Evolutionary conservation across 2,888 invertebrate genomes (phyloP).

Genomic region (Drepanosiphum platanoidis): DNA sequence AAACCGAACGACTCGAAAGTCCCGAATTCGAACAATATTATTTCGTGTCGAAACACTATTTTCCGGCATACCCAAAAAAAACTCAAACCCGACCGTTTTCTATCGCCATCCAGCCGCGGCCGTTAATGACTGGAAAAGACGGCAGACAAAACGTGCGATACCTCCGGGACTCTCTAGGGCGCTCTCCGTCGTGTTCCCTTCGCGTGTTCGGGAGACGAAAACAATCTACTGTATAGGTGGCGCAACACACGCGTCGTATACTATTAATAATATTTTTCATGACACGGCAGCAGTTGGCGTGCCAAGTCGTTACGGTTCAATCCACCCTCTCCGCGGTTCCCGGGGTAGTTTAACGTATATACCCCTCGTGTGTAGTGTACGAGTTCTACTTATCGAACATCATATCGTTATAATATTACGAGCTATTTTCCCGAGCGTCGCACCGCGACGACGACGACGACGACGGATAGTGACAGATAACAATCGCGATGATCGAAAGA

Average conservation of each 20-base stretch:
- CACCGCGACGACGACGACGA: not conserved
- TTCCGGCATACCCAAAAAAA: no score
- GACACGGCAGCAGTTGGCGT: constrained; percentile 23
- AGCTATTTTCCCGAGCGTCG: not conserved
- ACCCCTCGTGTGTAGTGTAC: no score
- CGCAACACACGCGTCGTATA: not conserved
- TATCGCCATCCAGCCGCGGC: no score
- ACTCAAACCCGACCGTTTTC: no score
- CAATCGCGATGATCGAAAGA: not conserved
- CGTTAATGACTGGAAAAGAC: no score
- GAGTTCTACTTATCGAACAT: no score
- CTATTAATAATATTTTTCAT: constrained; percentile 3
- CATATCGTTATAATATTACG: not conserved
- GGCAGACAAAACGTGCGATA: no score
- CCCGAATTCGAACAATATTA: no score
- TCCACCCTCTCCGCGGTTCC: not conserved
- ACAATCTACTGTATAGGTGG: constrained; percentile 24
- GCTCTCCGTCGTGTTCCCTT: no score
- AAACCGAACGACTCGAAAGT: no score
- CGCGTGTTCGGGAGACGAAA: not conserved
- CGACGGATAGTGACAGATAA: not conserved
- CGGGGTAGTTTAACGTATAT: not conserved
- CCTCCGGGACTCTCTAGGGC: no score
- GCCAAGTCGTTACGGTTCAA: constrained; percentile 17
- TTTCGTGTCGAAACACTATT: no score